A percentile compares a stretch with the other conserved stretches of the same genome.
Conservation (phyloP, 37 sponge, comb jelly and placozoan species). For the Axinella damicornis region DNA sequence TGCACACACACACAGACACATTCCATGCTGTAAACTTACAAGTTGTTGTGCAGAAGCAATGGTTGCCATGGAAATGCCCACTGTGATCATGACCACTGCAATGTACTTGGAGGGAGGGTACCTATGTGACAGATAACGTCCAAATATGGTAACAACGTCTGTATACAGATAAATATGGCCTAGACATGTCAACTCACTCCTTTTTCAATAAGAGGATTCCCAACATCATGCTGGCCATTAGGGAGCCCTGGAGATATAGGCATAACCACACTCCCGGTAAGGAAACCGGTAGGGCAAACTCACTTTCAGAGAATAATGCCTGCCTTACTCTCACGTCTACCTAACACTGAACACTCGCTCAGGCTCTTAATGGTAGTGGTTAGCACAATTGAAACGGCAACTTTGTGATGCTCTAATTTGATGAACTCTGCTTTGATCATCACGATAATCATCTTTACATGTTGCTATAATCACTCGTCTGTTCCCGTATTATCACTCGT, state of each 20-base stretch:
- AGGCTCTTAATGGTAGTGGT: too few species aligned
- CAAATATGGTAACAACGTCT: background rate
- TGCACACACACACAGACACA: conserved; percentile 16
- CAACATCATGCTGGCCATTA: conserved; percentile 90
- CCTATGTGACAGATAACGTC: conserved; percentile 13
- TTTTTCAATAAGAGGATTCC: conserved; percentile 82
- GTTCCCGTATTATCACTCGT: too few species aligned
- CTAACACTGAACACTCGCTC: too few species aligned
- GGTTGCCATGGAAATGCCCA: conserved; percentile 90
- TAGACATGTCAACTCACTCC: conserved; percentile 20
- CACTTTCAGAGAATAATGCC: too few species aligned
- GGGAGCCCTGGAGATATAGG: conserved; percentile 71
- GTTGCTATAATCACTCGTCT: too few species aligned
- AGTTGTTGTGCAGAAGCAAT: conserved; percentile 69
- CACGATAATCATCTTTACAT: too few species aligned
- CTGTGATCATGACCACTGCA: conserved; percentile 82
- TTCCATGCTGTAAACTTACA: conserved; percentile 6
- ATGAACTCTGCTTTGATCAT: too few species aligned
- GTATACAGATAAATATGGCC: too few species aligned
- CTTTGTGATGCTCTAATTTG: too few species aligned
- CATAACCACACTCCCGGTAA: background rate
- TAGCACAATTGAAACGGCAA: too few species aligned
- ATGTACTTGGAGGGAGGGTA: conserved; percentile 85
- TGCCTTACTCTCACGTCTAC: too few species aligned
- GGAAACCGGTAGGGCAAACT: too few species aligned